A percentile compares a stretch with the other conserved stretches of the same genome.
phyloP scores from a whole-genome alignment of 2,888 invertebrate species.

The Dryococelus australis region DNA sequence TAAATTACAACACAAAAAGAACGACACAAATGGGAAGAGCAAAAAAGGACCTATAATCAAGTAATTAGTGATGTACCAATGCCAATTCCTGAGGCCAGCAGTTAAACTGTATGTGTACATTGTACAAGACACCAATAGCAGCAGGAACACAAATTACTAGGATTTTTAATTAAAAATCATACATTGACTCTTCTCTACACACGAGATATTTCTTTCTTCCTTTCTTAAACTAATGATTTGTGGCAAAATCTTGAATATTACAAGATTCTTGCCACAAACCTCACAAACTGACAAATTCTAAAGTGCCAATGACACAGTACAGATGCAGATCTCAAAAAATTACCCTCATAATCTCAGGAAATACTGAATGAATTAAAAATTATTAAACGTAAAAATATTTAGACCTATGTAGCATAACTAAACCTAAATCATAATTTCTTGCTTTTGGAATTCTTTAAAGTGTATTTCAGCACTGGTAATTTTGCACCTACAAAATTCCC shows the following conservation, averaged over 20 bases:
- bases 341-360: neutral
- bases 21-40: neutral
- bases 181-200: neutral
- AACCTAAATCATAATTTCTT: neutral
- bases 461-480: neutral
- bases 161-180: neutral
- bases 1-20: neutral
- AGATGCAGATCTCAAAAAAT: neutral
- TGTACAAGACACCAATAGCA: neutral
- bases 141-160: neutral
- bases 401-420: neutral
- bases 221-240: neutral
- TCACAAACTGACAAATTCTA: neutral
- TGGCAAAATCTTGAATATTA: neutral
- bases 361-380: too few species aligned
- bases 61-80: constrained; percentile 7
- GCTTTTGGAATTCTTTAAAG: neutral
- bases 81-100: neutral
- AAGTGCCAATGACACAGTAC: neutral
- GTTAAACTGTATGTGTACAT: neutral
- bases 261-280: neutral
- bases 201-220: neutral
- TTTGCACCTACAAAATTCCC: neutral
- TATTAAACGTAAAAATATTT: neutral
- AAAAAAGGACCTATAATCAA: neutral